These are phyloP conservation scores for Pantelozetes paolii DNA, from an alignment of 2,888 invertebrate species.

Conservation along the genomic window DNA sequence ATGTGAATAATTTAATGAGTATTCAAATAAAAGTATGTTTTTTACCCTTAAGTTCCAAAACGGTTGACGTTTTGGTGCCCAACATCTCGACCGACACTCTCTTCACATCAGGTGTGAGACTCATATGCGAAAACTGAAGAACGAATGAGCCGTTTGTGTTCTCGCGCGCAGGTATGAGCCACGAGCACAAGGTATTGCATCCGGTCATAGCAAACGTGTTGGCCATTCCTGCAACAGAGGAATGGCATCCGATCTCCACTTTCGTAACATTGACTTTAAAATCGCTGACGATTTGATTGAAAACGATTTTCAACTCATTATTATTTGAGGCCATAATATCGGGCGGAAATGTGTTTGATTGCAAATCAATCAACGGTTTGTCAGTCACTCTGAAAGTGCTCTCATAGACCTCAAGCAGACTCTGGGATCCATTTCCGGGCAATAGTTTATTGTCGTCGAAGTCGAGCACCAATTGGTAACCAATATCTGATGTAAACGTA, in stretches of 20 bases:
- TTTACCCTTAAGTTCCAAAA: background rate
- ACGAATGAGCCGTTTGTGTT: background rate
- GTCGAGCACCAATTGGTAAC: background rate
- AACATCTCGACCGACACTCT: background rate
- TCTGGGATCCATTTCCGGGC: background rate
- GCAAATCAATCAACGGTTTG: background rate
- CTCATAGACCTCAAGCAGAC: background rate
- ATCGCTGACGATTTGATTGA: background rate
- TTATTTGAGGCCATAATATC: constrained; percentile 19
- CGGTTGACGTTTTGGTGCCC: background rate
- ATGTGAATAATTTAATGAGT: background rate
- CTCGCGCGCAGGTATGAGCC: constrained; percentile 9
- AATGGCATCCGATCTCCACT: background rate
- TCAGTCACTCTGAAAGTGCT: background rate
- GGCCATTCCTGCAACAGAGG: background rate
- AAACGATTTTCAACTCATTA: background rate
- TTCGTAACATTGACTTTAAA: background rate
- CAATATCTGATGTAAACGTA: background rate
- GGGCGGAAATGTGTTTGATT: background rate
- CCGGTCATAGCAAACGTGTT: background rate
- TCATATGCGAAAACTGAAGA: constrained; percentile 3
- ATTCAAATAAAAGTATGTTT: background rate
- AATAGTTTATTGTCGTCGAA: background rate
- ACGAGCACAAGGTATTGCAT: constrained; percentile 1
- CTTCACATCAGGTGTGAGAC: background rate